Evolutionary conservation across 2,888 invertebrate genomes (phyloP).

Genomic region (Ellobium chinense): DNA sequence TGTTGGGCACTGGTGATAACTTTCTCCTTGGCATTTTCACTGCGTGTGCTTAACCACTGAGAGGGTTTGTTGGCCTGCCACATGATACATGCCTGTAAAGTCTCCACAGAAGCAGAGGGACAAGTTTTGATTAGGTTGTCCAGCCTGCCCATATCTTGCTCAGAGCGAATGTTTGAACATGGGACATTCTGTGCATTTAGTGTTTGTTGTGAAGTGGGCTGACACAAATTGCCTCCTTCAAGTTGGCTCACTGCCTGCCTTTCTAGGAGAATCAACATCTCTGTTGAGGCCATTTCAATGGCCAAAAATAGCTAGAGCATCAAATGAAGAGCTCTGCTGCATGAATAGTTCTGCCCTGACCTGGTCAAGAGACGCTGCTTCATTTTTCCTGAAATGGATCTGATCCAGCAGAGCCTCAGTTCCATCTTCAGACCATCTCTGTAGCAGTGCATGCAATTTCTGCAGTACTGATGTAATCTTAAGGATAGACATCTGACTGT

Average conservation of each 20-base stretch:
- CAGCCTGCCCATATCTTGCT: background rate
- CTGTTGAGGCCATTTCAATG: background rate
- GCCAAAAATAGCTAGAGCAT: background rate
- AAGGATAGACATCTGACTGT: background rate
- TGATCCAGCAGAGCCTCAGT: background rate
- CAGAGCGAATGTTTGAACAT: background rate
- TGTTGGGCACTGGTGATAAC: background rate
- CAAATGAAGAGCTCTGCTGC: background rate
- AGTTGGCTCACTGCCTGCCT: background rate
- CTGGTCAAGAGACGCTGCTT: background rate
- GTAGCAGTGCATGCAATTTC: background rate
- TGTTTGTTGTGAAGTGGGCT: background rate
- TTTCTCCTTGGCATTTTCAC: background rate
- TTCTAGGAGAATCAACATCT: conserved; percentile 11
- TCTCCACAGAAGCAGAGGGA: background rate
- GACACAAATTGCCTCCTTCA: background rate
- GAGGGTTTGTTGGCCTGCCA: conserved; percentile 3
- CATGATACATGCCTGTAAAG: background rate
- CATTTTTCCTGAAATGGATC: background rate
- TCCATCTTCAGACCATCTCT: background rate
- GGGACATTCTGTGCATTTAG: background rate
- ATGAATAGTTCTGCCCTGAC: background rate
- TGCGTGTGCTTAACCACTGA: background rate
- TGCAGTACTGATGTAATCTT: background rate
- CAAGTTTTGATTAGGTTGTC: background rate